These are phyloP conservation scores for Nomada lathburiana DNA, from an alignment of 2,888 invertebrate species.

Conservation along the genomic window DNA sequence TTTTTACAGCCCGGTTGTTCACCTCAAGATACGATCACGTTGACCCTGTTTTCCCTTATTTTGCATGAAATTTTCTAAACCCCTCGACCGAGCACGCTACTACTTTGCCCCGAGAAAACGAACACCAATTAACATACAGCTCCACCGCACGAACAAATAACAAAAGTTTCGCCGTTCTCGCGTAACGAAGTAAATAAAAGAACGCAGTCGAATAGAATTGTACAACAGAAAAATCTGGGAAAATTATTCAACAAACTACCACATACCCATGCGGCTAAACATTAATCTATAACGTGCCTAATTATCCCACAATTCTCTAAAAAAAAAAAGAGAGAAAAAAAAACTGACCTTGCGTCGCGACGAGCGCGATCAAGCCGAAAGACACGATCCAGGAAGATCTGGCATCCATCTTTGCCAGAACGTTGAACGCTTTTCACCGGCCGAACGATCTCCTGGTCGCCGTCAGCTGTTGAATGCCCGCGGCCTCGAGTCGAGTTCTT, in stretches of 20 bases:
- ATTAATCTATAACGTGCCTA: neutral
- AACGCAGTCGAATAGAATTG: neutral
- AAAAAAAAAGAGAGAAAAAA: neutral
- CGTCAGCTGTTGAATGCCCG: slow-evolving; percentile 64
- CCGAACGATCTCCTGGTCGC: slow-evolving; percentile 53
- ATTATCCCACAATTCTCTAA: too few relatives aligned
- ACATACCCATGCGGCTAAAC: too few relatives aligned
- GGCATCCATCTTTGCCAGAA: slow-evolving; percentile 59
- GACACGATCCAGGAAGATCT: slow-evolving; percentile 53
- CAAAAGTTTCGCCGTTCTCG: too few relatives aligned
- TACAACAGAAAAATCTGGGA: neutral
- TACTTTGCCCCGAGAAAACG: too few relatives aligned
- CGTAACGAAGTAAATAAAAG: too few relatives aligned
- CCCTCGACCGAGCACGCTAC: too few relatives aligned
- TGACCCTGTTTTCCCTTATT: neutral
- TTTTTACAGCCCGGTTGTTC: neutral
- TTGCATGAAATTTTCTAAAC: neutral
- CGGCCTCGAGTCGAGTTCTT: slow-evolving; percentile 35
- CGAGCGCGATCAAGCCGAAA: slow-evolving; percentile 51
- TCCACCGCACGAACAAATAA: too few relatives aligned
- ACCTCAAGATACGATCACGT: neutral
- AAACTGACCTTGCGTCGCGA: slow-evolving; percentile 65
- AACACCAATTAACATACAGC: too few relatives aligned
- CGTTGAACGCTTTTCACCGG: slow-evolving; percentile 30
- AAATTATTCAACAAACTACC: neutral